A percentile compares a stretch with the other conserved stretches of the same genome.
Evolutionary conservation across 2,888 invertebrate genomes (phyloP).

Genomic region (Clitarchus hookeri): DNA sequence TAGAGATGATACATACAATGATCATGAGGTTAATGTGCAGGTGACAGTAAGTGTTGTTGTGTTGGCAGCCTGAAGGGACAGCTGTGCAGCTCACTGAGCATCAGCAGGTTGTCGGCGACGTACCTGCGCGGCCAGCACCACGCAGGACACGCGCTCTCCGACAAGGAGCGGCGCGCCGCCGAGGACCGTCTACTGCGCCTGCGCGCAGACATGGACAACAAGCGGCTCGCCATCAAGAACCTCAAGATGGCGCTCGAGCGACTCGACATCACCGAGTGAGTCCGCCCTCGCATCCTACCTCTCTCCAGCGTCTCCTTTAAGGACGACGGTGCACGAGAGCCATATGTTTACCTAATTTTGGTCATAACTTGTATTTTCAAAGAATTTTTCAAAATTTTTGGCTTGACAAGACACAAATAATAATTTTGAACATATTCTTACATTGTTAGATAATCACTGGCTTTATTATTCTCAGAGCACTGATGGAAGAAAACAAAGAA

Average conservation of each 20-base stretch:
- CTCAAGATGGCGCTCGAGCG: constrained; percentile 78
- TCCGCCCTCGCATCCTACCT: constrained; percentile 40
- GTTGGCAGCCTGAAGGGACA: constrained; percentile 65
- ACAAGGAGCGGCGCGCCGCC: constrained; percentile 62
- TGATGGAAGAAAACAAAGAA: no score
- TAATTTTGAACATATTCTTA: no score
- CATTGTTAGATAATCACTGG: no score
- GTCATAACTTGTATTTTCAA: not conserved
- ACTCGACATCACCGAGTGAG: constrained; percentile 87
- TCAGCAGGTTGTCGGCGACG: constrained; percentile 48
- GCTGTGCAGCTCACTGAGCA: constrained; percentile 64
- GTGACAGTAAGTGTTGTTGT: no score
- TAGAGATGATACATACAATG: no score
- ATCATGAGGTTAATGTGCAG: no score
- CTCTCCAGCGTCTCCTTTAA: not conserved
- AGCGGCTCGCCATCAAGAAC: constrained; percentile 78
- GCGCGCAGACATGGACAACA: constrained; percentile 74
- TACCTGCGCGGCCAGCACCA: constrained; percentile 45
- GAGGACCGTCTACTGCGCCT: constrained; percentile 65
- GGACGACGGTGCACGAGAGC: not conserved
- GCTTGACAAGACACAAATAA: no score
- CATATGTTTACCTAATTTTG: not conserved
- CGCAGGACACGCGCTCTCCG: constrained; percentile 53
- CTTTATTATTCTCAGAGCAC: no score
- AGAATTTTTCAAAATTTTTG: no score